These are phyloP conservation scores for Acronicta leporina DNA, from an alignment of 2,888 invertebrate genomes.

Conservation along the genomic window DNA sequence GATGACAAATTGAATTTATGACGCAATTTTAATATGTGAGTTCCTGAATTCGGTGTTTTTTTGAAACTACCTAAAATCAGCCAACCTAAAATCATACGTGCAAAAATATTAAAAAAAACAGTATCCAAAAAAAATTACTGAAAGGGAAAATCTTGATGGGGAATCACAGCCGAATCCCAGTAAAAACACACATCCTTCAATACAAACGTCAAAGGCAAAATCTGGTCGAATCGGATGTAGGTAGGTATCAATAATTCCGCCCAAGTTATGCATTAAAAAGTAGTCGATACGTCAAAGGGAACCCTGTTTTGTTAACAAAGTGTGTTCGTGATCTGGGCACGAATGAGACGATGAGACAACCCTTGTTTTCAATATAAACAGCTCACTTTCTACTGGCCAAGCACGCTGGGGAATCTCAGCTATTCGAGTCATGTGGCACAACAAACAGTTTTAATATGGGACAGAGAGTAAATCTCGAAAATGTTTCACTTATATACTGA, in stretches of 20 bases:
- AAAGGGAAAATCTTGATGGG: slow-evolving; percentile 24
- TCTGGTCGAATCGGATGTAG: slow-evolving; percentile 66
- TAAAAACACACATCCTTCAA: slow-evolving; percentile 49
- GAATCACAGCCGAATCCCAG: slow-evolving; percentile 11
- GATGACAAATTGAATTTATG: slow-evolving; percentile 1
- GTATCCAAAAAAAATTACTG: background rate
- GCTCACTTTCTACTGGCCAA: slow-evolving; percentile 81
- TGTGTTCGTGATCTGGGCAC: slow-evolving; percentile 82
- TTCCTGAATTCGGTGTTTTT: too few relatives aligned
- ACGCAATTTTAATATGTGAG: too few relatives aligned
- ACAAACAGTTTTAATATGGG: slow-evolving; percentile 45
- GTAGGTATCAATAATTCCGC: slow-evolving; percentile 85
- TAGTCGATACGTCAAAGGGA: slow-evolving; percentile 80
- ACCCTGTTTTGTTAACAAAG: slow-evolving; percentile 87
- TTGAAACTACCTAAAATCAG: too few relatives aligned
- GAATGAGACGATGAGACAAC: slow-evolving; percentile 79
- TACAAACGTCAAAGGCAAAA: slow-evolving; percentile 69
- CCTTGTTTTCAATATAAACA: slow-evolving; percentile 86
- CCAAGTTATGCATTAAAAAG: slow-evolving; percentile 87
- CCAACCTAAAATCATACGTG: too few relatives aligned
- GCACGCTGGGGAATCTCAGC: slow-evolving; percentile 65
- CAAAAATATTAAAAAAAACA: too few relatives aligned
- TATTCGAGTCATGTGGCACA: slow-evolving; percentile 47
- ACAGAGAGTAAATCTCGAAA: slow-evolving; percentile 40
- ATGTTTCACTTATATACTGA: slow-evolving; percentile 38